Conservation (phyloP, 2,797 vertebrate genomes). For the Halcyon smyrnensis region DNA sequence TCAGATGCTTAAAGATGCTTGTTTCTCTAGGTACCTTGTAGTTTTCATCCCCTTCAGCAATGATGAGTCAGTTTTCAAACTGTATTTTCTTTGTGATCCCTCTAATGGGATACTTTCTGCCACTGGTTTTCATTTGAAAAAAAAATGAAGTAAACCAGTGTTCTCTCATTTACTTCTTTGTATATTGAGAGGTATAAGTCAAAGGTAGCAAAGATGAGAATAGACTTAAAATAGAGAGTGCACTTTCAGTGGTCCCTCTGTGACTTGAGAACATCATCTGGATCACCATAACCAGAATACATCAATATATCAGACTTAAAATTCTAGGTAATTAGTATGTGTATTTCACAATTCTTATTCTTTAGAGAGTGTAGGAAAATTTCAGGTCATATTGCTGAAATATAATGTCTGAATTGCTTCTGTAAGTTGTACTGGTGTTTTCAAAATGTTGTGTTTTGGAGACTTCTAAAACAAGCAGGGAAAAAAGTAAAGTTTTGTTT, state of each 20-base stretch:
- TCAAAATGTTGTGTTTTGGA: not conserved
- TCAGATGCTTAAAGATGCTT: slow-evolving; percentile 10
- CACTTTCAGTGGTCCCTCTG: not conserved
- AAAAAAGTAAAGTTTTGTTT: not conserved
- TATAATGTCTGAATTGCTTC: not conserved
- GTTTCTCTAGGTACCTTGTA: slow-evolving; percentile 23
- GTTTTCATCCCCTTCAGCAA: not conserved
- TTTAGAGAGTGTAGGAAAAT: not conserved
- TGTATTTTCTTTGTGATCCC: not conserved
- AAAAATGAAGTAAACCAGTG: not conserved
- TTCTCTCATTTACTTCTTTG: not conserved
- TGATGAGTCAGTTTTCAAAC: not conserved
- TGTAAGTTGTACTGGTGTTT: not conserved
- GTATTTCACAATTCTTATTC: not conserved
- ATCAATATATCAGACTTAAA: not conserved
- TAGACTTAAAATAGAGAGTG: not conserved
- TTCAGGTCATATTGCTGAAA: not conserved
- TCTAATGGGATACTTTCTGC: slow-evolving; percentile 32
- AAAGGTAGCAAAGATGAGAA: not conserved
- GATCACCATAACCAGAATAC: not conserved
- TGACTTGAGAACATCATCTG: not conserved
- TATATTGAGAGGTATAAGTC: not conserved
- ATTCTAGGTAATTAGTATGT: not conserved
- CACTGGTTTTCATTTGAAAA: not conserved
- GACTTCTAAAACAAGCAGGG: not conserved